Percentiles rank a stretch among this genome's conserved stretches.
phyloP scores from a whole-genome alignment of 2,113 vertebrate genomes.

The Chloebia gouldiae region DNA sequence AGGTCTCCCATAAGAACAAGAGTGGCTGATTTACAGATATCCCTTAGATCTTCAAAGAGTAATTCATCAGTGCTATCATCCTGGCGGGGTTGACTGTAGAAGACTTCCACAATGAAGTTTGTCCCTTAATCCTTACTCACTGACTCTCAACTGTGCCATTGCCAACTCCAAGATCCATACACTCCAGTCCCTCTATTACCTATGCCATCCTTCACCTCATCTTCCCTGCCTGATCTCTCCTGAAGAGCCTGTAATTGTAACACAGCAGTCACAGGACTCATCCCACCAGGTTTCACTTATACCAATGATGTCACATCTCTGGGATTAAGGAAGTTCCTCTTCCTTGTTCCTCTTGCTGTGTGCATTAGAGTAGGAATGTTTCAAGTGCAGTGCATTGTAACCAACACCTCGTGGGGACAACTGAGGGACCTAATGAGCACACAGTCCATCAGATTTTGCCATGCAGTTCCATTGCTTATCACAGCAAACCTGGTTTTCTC shows the following conservation, averaged over 20 bases:
- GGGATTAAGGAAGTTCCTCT: neutral
- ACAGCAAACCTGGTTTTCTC: neutral
- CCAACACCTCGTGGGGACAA: accelerated
- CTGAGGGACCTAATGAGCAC: neutral
- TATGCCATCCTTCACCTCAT: neutral
- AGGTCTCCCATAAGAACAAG: neutral
- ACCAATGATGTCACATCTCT: neutral
- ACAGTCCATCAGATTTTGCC: neutral
- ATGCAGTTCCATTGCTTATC: neutral
- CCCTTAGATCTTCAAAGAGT: neutral
- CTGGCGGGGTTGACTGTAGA: neutral
- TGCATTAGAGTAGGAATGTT: neutral
- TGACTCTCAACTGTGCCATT: neutral
- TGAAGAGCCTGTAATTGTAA: neutral
- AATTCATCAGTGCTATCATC: neutral
- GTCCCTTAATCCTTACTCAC: neutral
- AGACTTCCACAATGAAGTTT: neutral
- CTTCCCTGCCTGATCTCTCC: neutral
- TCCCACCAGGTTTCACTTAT: neutral
- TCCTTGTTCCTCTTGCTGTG: neutral
- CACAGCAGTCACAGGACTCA: neutral
- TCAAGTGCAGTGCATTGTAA: neutral
- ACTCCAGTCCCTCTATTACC: neutral
- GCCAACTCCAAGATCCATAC: neutral
- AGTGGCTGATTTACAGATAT: neutral